Percentiles rank a stretch among this genome's conserved stretches.
These are phyloP conservation scores for Labeo rohita DNA, from an alignment of 2,113 vertebrate genomes.

Conservation along the genomic window DNA sequence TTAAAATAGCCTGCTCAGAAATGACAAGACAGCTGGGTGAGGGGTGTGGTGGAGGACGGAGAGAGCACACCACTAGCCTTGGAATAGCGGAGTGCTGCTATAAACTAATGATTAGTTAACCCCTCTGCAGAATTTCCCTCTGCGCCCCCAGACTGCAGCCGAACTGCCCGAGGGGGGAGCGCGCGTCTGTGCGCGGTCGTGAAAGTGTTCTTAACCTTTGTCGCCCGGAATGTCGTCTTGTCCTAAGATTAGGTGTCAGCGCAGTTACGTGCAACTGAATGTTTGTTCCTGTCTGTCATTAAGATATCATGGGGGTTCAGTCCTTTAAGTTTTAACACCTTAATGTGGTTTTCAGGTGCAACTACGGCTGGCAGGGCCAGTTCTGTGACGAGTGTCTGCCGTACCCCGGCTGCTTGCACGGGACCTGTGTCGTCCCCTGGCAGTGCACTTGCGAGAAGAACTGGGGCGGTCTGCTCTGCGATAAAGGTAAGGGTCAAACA, in stretches of 20 bases:
- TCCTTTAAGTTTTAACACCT: constrained; percentile 22
- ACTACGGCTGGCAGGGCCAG: constrained; percentile 92
- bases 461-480: constrained; percentile 95
- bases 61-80: constrained; percentile 63
- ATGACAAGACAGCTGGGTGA: constrained; percentile 80
- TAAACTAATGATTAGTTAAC: constrained; percentile 64
- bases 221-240: constrained; percentile 67
- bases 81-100: constrained; percentile 68
- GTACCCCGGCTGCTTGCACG: constrained; percentile 92
- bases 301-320: not conserved
- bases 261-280: constrained; percentile 10
- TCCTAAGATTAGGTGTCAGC: constrained; percentile 65
- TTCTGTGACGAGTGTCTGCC: constrained; percentile 92
- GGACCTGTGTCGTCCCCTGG: constrained; percentile 90
- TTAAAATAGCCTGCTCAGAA: constrained; percentile 79
- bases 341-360: constrained; percentile 82
- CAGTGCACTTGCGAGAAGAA: constrained; percentile 95
- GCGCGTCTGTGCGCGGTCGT: constrained; percentile 51
- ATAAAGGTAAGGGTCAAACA: constrained; percentile 84
- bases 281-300: constrained; percentile 27
- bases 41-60: constrained; percentile 53
- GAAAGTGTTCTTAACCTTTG: constrained; percentile 76
- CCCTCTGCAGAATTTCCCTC: constrained; percentile 55
- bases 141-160: constrained; percentile 51
- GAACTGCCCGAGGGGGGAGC: constrained; percentile 35